These are phyloP conservation scores for Lithophane socia DNA, from an alignment of 2,888 invertebrate species.

Conservation along the genomic window DNA sequence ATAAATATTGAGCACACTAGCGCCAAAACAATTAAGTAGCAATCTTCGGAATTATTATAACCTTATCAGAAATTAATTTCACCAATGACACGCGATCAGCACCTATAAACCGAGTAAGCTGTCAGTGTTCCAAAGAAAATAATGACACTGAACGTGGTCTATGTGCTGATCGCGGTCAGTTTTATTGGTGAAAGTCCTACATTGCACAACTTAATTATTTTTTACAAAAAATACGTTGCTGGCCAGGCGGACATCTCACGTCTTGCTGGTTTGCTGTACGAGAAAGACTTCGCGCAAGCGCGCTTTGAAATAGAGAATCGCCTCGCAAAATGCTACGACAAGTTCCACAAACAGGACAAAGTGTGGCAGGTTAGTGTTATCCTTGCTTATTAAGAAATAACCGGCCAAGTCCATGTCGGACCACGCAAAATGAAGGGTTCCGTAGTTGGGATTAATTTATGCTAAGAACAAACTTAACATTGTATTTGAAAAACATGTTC, in stretches of 20 bases:
- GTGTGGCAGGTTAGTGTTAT: slow-evolving; percentile 78
- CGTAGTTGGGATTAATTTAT: too few species aligned
- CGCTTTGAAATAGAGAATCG: slow-evolving; percentile 73
- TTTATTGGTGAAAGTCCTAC: too few species aligned
- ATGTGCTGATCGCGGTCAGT: too few species aligned
- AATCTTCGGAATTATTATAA: background rate
- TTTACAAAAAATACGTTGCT: background rate
- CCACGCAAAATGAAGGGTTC: too few species aligned
- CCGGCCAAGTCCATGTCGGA: too few species aligned
- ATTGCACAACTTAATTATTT: background rate
- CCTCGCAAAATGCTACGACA: slow-evolving; percentile 77
- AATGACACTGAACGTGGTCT: too few species aligned
- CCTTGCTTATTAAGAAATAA: background rate
- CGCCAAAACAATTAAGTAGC: background rate
- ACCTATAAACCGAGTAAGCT: too few species aligned
- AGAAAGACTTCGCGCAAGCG: slow-evolving; percentile 70
- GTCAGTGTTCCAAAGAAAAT: too few species aligned
- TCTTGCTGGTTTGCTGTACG: slow-evolving; percentile 77
- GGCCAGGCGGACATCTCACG: slow-evolving; percentile 77
- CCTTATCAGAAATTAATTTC: too few species aligned
- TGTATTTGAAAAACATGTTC: too few species aligned
- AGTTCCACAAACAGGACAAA: slow-evolving; percentile 79
- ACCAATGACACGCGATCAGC: too few species aligned
- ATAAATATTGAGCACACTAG: background rate
- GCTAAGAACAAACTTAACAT: too few species aligned